A percentile compares a stretch with the other conserved stretches of the same genome.
These are phyloP conservation scores for Rattus rattus DNA, from an alignment of 2,113 vertebrate species.

Conservation along the genomic window DNA sequence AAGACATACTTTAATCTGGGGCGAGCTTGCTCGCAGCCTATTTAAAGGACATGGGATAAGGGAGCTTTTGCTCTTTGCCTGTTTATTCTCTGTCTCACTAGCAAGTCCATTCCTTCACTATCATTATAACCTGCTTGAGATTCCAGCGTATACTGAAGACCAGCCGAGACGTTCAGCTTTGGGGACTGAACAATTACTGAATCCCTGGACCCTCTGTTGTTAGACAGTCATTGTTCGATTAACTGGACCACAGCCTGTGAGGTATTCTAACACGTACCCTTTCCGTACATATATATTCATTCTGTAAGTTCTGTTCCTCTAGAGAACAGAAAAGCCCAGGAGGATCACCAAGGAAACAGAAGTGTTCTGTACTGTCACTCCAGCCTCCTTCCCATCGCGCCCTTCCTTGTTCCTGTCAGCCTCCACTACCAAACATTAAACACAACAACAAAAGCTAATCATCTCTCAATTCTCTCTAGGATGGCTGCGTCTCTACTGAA, in stretches of 20 bases:
- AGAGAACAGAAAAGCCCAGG: background rate
- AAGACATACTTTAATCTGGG: background rate
- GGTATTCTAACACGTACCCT: background rate
- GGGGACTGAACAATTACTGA: background rate
- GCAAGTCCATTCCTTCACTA: background rate
- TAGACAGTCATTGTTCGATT: background rate
- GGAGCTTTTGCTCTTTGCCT: background rate
- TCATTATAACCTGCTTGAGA: background rate
- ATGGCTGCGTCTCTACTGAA: background rate
- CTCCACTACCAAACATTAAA: background rate
- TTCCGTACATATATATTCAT: background rate
- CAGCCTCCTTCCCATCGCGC: background rate
- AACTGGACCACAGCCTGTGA: background rate
- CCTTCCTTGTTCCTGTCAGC: background rate
- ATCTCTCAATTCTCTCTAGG: background rate
- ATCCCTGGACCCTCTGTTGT: background rate
- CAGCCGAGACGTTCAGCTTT: background rate
- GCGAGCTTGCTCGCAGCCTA: background rate
- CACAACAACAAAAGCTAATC: background rate
- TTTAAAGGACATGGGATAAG: background rate
- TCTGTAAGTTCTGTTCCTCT: background rate
- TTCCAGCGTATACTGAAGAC: background rate
- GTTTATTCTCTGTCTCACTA: no score
- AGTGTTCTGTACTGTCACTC: background rate
- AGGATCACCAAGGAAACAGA: background rate